Conservation (phyloP, 1,140 invertebrate species). For the Drosophila obscura region DNA sequence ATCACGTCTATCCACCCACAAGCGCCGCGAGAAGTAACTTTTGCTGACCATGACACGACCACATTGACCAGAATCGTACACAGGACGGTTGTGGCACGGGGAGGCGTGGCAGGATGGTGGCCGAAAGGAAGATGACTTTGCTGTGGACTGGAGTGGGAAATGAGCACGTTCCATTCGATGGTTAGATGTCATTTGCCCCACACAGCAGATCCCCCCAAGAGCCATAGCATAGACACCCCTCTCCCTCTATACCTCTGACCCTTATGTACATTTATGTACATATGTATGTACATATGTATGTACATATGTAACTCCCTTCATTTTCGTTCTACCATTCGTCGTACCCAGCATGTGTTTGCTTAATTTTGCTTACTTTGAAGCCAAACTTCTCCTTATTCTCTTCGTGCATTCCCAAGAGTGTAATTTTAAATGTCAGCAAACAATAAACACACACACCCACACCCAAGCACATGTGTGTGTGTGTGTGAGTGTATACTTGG, state of each 20-base stretch:
- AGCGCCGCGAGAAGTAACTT: constrained; percentile 61
- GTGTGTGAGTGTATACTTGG: constrained; percentile 20
- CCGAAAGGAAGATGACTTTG: background rate
- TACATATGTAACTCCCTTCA: background rate
- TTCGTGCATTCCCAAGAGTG: constrained; percentile 71
- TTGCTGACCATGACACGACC: constrained; percentile 73
- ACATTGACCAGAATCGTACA: constrained; percentile 37
- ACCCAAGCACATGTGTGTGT: constrained; percentile 13
- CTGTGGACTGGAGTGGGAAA: background rate
- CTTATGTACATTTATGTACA: no score
- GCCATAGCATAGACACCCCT: background rate
- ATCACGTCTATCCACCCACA: background rate
- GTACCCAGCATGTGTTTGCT: constrained; percentile 31
- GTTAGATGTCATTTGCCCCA: constrained; percentile 51
- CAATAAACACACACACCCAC: constrained; percentile 47
- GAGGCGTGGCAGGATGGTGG: constrained; percentile 1
- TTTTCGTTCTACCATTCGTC: no score
- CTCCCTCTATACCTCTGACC: background rate
- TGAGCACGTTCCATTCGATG: constrained; percentile 62
- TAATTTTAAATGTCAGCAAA: constrained; percentile 80
- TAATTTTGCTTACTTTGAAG: constrained; percentile 78
- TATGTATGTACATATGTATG: no score
- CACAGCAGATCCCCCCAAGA: no score
- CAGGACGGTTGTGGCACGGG: background rate
- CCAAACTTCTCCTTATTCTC: constrained; percentile 52